These are phyloP conservation scores for Elephas maximus DNA, from an alignment of 2,113 vertebrate species.

Conservation along the genomic window DNA sequence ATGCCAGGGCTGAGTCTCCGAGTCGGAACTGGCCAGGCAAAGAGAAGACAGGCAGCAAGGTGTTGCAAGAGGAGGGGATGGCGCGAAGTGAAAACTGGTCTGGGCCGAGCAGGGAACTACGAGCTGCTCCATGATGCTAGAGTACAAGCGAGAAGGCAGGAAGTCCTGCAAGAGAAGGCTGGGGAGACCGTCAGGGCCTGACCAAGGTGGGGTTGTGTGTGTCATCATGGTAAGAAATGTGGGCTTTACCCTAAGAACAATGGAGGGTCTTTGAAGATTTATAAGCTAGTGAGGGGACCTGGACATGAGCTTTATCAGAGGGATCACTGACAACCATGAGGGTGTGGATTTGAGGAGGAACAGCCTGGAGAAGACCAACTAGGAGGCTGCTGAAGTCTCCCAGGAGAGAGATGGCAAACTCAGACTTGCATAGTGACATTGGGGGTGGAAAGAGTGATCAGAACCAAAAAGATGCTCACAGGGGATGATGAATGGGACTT, in stretches of 20 bases:
- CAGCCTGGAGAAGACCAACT: not conserved
- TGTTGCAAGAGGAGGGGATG: not conserved
- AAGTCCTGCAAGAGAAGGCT: not conserved
- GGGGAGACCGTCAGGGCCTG: not conserved
- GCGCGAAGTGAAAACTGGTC: rapidly evolving
- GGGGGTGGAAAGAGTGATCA: not conserved
- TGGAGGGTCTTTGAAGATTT: not conserved
- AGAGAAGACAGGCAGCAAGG: not conserved
- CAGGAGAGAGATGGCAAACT: no score
- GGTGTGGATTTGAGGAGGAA: not conserved
- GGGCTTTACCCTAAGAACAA: not conserved
- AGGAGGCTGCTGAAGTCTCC: not conserved
- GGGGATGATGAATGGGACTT: not conserved
- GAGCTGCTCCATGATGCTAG: not conserved
- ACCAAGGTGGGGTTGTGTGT: not conserved
- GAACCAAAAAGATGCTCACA: not conserved
- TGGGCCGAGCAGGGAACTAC: not conserved
- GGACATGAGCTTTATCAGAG: not conserved
- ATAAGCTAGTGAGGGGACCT: rapidly evolving
- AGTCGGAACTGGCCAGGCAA: not conserved
- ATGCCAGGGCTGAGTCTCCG: no score
- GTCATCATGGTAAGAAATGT: not conserved
- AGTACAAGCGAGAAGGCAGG: not conserved
- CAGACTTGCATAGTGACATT: not conserved
- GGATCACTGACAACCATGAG: not conserved